Evolutionary conservation across 2,888 invertebrate species (phyloP).

Genomic region (Adelphocoris suturalis): DNA sequence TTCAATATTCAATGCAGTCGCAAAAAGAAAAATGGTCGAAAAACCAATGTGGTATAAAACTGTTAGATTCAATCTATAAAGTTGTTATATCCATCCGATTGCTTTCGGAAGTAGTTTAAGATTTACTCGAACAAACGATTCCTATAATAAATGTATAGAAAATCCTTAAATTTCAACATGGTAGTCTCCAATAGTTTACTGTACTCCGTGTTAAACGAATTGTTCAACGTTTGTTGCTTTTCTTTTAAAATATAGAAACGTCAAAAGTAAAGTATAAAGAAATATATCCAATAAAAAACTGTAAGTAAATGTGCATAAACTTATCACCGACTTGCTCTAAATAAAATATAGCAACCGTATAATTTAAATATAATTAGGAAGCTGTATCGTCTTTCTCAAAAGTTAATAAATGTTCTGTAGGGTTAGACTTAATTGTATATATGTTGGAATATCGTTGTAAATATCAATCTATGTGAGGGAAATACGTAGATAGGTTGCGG

Average conservation of each 20-base stretch:
- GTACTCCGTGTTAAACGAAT: slow-evolving; percentile 33
- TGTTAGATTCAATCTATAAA: slow-evolving; percentile 45
- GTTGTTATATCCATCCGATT: slow-evolving; percentile 38
- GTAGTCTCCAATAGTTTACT: slow-evolving; percentile 26
- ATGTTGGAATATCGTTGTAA: slow-evolving; percentile 66
- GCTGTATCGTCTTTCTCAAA: slow-evolving; percentile 73
- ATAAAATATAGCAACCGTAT: slow-evolving; percentile 29
- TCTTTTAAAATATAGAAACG: slow-evolving; percentile 47
- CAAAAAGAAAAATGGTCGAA: background rate
- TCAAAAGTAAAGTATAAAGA: slow-evolving; percentile 23
- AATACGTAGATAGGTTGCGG: slow-evolving; percentile 72
- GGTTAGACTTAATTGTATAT: slow-evolving; percentile 67
- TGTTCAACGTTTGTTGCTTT: slow-evolving; percentile 35
- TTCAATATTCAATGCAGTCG: background rate
- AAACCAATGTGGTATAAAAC: slow-evolving; percentile 25
- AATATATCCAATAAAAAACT: slow-evolving; percentile 16
- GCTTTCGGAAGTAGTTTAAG: slow-evolving; percentile 14
- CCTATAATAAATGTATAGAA: slow-evolving; percentile 19
- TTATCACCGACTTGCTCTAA: slow-evolving; percentile 55
- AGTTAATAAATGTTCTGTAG: slow-evolving; percentile 67
- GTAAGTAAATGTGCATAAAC: slow-evolving; percentile 61
- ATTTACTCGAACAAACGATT: slow-evolving; percentile 20
- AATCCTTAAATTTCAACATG: slow-evolving; percentile 34
- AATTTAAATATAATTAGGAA: slow-evolving; percentile 65
- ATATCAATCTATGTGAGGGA: slow-evolving; percentile 64